phyloP scores from a whole-genome alignment of 2,888 invertebrate species.

The Subacronicta megacephala region DNA sequence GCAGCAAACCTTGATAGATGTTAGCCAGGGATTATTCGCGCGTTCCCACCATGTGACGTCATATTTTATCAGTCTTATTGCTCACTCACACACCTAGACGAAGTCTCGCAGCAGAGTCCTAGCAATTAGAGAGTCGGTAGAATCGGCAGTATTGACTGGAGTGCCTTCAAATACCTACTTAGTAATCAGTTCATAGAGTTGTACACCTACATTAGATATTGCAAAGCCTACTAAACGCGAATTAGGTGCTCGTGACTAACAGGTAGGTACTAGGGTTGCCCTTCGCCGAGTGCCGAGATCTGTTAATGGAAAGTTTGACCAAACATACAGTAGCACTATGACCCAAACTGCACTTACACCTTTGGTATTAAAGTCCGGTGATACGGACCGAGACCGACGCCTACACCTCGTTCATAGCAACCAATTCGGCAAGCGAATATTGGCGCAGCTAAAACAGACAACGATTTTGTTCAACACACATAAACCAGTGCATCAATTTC shows the following conservation, averaged over 20 bases:
- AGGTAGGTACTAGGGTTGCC: conserved; percentile 48
- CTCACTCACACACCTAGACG: too few species aligned
- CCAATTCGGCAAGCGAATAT: conserved; percentile 86
- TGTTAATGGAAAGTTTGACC: conserved; percentile 76
- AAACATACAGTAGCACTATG: conserved; percentile 72
- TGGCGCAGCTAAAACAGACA: conserved; percentile 88
- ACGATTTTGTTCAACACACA: conserved; percentile 64
- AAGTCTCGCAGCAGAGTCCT: too few species aligned
- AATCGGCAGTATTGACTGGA: background rate
- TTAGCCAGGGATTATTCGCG: too few species aligned
- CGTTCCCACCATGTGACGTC: too few species aligned
- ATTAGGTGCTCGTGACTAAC: conserved; percentile 64
- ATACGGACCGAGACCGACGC: conserved; percentile 67
- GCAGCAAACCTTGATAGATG: too few species aligned
- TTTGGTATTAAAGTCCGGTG: conserved; percentile 72
- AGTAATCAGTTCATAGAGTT: conserved; percentile 36
- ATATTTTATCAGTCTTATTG: too few species aligned
- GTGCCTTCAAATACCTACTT: background rate
- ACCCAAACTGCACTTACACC: conserved; percentile 81
- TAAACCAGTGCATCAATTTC: conserved; percentile 29
- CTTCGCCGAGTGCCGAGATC: conserved; percentile 63
- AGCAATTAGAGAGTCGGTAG: too few species aligned
- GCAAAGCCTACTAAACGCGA: conserved; percentile 68
- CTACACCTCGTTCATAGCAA: conserved; percentile 84
- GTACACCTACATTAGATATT: conserved; percentile 56